A percentile compares a stretch with the other conserved stretches of the same genome.
Evolutionary conservation across 2,113 vertebrate genomes (phyloP).

Genomic region (Leucosticte australis): DNA sequence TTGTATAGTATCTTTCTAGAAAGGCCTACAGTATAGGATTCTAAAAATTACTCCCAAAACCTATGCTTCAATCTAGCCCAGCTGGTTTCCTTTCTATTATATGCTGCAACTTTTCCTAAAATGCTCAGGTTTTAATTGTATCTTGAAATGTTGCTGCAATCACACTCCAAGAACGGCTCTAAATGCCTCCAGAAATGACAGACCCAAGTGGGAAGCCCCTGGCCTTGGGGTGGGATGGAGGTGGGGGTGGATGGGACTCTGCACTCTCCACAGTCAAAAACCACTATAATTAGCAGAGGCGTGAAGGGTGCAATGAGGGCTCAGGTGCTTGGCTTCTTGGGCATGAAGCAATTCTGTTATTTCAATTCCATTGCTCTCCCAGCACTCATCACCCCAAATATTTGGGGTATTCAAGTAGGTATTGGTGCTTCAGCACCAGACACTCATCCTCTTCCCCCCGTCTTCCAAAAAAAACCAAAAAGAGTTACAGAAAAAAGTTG

Average conservation of each 20-base stretch:
- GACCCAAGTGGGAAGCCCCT: not conserved
- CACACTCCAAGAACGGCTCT: not conserved
- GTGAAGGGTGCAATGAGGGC: not conserved
- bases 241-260: not conserved
- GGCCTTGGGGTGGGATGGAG: not conserved
- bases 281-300: not conserved
- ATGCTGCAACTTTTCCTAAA: conserved; percentile 4
- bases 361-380: not conserved
- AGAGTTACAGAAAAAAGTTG: conserved; percentile 34
- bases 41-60: conserved; percentile 29
- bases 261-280: not conserved
- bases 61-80: not conserved
- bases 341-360: not conserved
- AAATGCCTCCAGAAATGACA: not conserved
- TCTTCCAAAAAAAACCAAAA: not conserved
- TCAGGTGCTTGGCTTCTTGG: not conserved
- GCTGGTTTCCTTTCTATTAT: conserved; percentile 29
- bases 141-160: not conserved
- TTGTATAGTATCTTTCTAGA: conserved; percentile 45
- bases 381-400: not conserved
- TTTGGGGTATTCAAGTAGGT: not conserved
- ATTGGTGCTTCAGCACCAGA: not conserved
- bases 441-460: not conserved
- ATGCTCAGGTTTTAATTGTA: not conserved
- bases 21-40: conserved; percentile 12